phyloP scores from a whole-genome alignment of 2,113 vertebrate genomes.

The Ceyx melanurus region DNA sequence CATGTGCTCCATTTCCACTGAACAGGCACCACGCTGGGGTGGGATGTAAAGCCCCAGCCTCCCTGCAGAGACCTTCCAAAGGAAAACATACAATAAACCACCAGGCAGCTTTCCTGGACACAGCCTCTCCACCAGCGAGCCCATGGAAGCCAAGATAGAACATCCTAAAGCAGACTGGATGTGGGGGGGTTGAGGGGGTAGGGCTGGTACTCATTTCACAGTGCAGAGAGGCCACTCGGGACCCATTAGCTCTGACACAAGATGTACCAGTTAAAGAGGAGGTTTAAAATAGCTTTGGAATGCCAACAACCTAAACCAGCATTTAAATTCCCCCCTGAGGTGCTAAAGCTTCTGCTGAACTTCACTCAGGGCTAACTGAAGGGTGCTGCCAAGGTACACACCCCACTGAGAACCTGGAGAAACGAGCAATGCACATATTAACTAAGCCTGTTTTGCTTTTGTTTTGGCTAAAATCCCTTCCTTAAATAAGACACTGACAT shows the following conservation, averaged over 20 bases:
- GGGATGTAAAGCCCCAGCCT: not conserved
- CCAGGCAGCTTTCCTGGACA: not conserved
- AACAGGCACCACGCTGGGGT: accelerated
- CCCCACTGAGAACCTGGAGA: not conserved
- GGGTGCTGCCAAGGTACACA: not conserved
- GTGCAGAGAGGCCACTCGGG: not conserved
- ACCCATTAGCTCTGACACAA: not conserved
- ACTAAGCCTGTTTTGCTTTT: not conserved
- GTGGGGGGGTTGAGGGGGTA: not conserved
- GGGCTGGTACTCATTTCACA: not conserved
- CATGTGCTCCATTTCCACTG: accelerated
- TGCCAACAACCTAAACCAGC: not conserved
- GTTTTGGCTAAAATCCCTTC: not conserved
- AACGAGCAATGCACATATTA: not conserved
- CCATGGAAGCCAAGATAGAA: not conserved
- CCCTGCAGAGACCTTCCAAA: not conserved
- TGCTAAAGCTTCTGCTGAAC: not conserved
- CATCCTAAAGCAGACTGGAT: not conserved
- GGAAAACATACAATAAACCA: not conserved
- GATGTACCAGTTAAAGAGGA: not conserved
- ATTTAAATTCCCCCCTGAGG: not conserved
- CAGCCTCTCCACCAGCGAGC: not conserved
- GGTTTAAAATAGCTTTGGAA: not conserved
- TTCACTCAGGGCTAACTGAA: not conserved
- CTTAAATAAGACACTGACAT: not conserved